phyloP scores from a whole-genome alignment of 2,888 invertebrate species.

The Tetragonula carbonaria region DNA sequence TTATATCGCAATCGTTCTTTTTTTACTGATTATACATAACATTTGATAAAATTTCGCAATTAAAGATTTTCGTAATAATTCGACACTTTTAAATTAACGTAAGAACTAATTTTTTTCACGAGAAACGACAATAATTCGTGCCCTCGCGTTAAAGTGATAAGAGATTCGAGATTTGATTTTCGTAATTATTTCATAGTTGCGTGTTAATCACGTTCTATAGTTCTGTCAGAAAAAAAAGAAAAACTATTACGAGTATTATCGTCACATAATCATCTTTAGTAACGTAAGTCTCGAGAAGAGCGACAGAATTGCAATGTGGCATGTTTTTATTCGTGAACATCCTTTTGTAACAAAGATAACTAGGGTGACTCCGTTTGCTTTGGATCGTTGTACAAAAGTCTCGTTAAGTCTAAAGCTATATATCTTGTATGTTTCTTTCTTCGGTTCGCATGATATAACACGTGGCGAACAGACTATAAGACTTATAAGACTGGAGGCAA shows the following conservation, averaged over 20 bases:
- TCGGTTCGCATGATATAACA: constrained; percentile 52
- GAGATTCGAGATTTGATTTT: neutral
- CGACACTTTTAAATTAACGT: neutral
- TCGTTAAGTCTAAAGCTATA: constrained; percentile 62
- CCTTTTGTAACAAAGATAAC: constrained; percentile 56
- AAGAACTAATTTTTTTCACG: neutral
- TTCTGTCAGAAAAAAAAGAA: neutral
- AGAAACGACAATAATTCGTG: neutral
- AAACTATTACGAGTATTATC: neutral
- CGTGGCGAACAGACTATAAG: constrained; percentile 17
- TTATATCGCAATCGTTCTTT: neutral
- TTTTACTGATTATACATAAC: neutral
- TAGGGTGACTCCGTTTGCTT: constrained; percentile 61
- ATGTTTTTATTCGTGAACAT: constrained; percentile 57
- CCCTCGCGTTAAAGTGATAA: neutral
- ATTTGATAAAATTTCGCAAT: neutral
- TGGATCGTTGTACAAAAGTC: constrained; percentile 65
- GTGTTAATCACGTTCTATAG: constrained; percentile 3
- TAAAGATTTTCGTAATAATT: neutral
- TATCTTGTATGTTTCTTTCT: constrained; percentile 59
- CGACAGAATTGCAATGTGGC: constrained; percentile 50
- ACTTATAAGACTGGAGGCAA: neutral
- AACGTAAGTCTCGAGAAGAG: constrained; percentile 19
- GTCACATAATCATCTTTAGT: neutral
- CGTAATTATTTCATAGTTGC: neutral